Conservation (phyloP, 1,140 invertebrate genomes). For the Babylonia areolata region DNA sequence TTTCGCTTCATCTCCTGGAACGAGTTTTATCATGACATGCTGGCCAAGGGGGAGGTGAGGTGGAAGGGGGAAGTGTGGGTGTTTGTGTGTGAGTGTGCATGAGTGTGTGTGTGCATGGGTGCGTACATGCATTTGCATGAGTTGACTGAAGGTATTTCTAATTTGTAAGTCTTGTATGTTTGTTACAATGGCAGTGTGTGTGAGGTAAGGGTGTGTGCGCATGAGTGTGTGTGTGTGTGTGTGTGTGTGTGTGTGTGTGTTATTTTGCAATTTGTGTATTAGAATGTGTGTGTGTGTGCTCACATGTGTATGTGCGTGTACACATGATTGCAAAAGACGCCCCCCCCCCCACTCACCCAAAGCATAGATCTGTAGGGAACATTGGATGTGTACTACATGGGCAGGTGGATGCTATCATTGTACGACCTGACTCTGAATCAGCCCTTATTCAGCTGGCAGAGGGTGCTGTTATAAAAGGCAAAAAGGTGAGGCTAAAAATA, state of each 20-base stretch:
- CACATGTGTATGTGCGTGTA: not conserved
- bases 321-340: no score
- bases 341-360: no score
- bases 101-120: not conserved
- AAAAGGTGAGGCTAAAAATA: conserved; percentile 78
- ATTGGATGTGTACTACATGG: not conserved
- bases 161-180: no score
- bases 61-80: not conserved
- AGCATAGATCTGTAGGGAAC: no score
- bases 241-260: no score
- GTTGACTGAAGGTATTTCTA: no score
- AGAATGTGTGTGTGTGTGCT: no score
- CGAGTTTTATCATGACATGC: conserved; percentile 95
- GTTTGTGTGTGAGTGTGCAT: not conserved
- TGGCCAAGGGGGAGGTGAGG: conserved; percentile 88
- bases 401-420: conserved; percentile 87
- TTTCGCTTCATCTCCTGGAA: conserved; percentile 88
- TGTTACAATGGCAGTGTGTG: no score
- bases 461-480: conserved; percentile 91
- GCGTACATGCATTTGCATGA: not conserved
- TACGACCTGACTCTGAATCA: conserved; percentile 88
- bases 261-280: no score
- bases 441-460: conserved; percentile 89
- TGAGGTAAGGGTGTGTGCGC: not conserved
- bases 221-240: not conserved